phyloP scores from a whole-genome alignment of 1,140 invertebrate species.

The Anthonomus grandis region DNA sequence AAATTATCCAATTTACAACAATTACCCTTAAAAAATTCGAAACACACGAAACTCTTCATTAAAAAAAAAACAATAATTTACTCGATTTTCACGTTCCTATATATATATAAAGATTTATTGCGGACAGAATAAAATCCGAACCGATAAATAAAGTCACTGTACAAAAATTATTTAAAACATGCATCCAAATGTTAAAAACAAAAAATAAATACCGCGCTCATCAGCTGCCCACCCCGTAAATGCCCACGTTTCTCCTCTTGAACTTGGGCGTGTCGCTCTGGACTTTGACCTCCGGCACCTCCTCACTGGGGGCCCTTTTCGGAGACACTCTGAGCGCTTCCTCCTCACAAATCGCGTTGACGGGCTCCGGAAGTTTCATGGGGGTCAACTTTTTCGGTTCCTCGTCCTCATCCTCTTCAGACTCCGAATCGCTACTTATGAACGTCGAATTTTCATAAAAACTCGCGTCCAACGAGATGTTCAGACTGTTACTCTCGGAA shows the following conservation, averaged over 20 bases:
- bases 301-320: neutral
- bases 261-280: constrained; percentile 18
- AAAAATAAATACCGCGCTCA: neutral
- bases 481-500: constrained; percentile 36
- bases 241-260: constrained; percentile 34
- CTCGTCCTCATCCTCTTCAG: constrained; percentile 4
- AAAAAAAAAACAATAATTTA: no score
- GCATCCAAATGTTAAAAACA: neutral
- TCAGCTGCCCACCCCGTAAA: no score
- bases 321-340: neutral
- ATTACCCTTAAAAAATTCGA: no score
- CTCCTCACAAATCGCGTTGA: neutral
- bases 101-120: no score
- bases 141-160: no score
- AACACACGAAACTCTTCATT: no score
- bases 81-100: no score
- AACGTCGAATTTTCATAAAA: constrained; percentile 26
- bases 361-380: constrained; percentile 11
- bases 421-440: constrained; percentile 20
- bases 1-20: no score
- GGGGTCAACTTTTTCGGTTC: constrained; percentile 11
- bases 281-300: neutral
- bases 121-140: no score
- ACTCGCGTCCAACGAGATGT: constrained; percentile 21
- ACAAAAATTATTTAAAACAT: no score